Percentiles rank a stretch among this genome's conserved stretches.
Evolutionary conservation across 2,113 vertebrate species (phyloP).

Genomic region (Laterallus jamaicensis): DNA sequence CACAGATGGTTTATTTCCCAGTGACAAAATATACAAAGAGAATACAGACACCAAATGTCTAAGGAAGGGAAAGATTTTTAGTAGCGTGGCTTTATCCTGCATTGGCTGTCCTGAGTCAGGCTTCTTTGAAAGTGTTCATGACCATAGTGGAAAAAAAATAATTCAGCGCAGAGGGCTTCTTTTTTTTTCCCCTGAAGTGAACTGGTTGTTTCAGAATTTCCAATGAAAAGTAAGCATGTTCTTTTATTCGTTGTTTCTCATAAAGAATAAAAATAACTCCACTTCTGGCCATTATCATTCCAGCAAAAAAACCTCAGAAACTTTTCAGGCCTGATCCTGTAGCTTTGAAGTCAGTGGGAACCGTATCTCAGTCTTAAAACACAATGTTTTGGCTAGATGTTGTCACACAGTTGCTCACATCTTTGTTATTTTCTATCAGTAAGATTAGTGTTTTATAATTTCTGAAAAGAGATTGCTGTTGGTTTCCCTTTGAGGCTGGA

Average conservation of each 20-base stretch:
- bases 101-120: conserved; percentile 14
- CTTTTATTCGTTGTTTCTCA: conserved; percentile 53
- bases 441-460: neutral
- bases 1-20: conserved; percentile 51
- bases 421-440: neutral
- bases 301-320: neutral
- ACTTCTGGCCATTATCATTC: conserved; percentile 72
- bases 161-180: neutral
- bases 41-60: conserved; percentile 11
- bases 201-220: conserved; percentile 39
- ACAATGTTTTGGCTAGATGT: conserved; percentile 68
- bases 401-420: conserved; percentile 60
- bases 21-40: conserved; percentile 54
- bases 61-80: conserved; percentile 49
- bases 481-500: neutral
- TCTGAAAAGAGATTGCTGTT: neutral
- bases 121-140: conserved; percentile 47
- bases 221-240: conserved; percentile 8
- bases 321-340: neutral
- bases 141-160: conserved; percentile 1
- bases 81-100: conserved; percentile 22
- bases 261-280: conserved; percentile 66
- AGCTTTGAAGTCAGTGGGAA: conserved; percentile 46
- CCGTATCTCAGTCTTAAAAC: neutral
- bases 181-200: neutral